Base-by-base conservation (phyloP, 1,140 invertebrate genomes). In the Dinothrombium tinctorium region DNA sequence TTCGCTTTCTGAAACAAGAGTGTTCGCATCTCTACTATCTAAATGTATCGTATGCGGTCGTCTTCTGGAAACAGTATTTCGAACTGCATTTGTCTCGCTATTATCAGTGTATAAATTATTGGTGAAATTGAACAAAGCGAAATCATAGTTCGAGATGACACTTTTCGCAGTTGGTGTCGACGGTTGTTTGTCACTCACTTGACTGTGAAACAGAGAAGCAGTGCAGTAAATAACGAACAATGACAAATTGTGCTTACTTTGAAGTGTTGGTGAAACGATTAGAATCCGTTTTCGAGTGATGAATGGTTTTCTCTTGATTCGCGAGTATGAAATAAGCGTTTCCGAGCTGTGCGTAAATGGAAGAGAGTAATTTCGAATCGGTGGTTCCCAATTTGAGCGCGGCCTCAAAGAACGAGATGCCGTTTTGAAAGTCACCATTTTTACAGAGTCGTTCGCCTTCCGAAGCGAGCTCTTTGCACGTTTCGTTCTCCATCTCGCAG, bases 251-350 rank as follows among this genome's bases (percentile, higher is more conserved):
- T n/a, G n/a, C n/a, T n/a, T n/a, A n/a, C n/a, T n/a, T n/a, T n/a
- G n/a, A n/a, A n/a, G n/a, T n/a, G n/a, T n/a, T n/a, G n/a, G n/a
- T n/a, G n/a, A n/a, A n/a, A n/a, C n/a, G n/a, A n/a, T n/a, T n/a
- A n/a, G n/a, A n/a, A n/a, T n/a, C n/a, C n/a, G n/a, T n/a, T n/a
- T n/a, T n/a, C n/a, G n/a, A n/a, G n/a, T n/a, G n/a, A n/a, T n/a
- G n/a, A n/a, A 95, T 80, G 3, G 92, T 89, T 59, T 90, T 89
- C 20, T 71, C 72, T 62, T 94, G 98, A 57, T 96, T 86, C n/a
- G 84, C 83, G 8, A 96, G 62, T 59, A 90, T 94, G 59, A 96
- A 98, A 59, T 95, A 95, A 4, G 90, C 90, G 64, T 96, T 98
- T 44, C 92, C 92, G 20, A 98, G 62, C 56, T 99, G 90, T 54